A percentile compares a stretch with the other conserved stretches of the same genome.
Conservation (phyloP, 2,113 vertebrate genomes). For the Mionectes macconnelli region DNA sequence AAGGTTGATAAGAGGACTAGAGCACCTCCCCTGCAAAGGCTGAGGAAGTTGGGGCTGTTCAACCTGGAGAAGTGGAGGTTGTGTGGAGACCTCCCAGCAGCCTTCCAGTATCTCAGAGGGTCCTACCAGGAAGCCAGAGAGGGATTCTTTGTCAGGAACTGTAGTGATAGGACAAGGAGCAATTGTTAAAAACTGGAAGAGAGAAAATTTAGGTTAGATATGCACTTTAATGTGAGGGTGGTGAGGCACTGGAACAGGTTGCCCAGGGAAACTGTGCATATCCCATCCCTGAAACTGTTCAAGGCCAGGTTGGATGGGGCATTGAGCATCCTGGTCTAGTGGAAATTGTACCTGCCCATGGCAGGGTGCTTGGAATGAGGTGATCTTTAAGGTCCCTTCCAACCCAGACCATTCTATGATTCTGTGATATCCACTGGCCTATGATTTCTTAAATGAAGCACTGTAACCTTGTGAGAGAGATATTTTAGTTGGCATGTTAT, state of each 20-base stretch:
- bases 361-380: background rate
- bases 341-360: background rate
- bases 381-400: background rate
- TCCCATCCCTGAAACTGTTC: background rate
- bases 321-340: background rate
- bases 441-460: background rate
- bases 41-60: background rate
- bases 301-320: background rate
- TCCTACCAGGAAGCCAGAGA: background rate
- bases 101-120: background rate
- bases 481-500: too few relatives aligned
- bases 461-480: background rate
- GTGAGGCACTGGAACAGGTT: background rate
- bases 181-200: background rate
- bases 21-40: background rate
- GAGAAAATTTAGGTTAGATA: background rate
- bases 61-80: background rate
- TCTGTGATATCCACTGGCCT: background rate
- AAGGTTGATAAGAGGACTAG: background rate
- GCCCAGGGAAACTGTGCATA: background rate
- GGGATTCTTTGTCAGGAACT: background rate
- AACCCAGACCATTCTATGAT: background rate
- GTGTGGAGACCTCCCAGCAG: background rate
- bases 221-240: background rate
- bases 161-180: background rate